A percentile compares a stretch with the other conserved stretches of the same genome.
Conservation (phyloP, 2,113 vertebrate species). For the Nycticorax nycticorax region DNA sequence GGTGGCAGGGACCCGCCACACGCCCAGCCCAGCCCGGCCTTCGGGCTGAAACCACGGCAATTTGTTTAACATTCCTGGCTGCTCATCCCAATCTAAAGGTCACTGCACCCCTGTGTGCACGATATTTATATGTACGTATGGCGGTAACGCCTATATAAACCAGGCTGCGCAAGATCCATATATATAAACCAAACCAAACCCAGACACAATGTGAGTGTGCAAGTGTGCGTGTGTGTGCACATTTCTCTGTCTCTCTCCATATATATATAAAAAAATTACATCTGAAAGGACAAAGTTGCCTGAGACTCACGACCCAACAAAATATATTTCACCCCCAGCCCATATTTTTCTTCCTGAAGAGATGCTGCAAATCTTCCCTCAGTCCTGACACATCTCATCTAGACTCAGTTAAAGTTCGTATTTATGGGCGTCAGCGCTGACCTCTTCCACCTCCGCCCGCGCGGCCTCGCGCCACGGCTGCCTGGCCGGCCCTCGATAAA, state of each 20-base stretch:
- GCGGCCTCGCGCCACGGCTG: slow-evolving; percentile 25
- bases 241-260: neutral
- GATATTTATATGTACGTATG: neutral
- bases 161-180: neutral
- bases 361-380: slow-evolving; percentile 57
- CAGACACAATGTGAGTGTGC: neutral
- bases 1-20: accelerated
- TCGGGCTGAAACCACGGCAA: neutral
- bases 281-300: slow-evolving; percentile 60
- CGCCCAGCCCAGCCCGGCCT: neutral
- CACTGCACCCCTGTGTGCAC: neutral
- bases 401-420: slow-evolving; percentile 68
- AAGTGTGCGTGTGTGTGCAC: neutral
- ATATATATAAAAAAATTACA: slow-evolving; percentile 48
- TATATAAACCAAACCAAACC: neutral
- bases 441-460: slow-evolving; percentile 68
- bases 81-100: slow-evolving; percentile 61
- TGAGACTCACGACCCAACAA: slow-evolving; percentile 25
- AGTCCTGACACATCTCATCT: slow-evolving; percentile 73
- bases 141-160: neutral
- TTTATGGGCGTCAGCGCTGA: slow-evolving; percentile 74
- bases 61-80: slow-evolving; percentile 58
- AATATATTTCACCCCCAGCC: slow-evolving; percentile 55
- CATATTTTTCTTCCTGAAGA: slow-evolving; percentile 63
- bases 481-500: slow-evolving; percentile 57